A percentile compares a stretch with the other conserved stretches of the same genome.
Evolutionary conservation across 1,140 invertebrate genomes (phyloP).

Genomic region (Caenorhabditis remanei): DNA sequence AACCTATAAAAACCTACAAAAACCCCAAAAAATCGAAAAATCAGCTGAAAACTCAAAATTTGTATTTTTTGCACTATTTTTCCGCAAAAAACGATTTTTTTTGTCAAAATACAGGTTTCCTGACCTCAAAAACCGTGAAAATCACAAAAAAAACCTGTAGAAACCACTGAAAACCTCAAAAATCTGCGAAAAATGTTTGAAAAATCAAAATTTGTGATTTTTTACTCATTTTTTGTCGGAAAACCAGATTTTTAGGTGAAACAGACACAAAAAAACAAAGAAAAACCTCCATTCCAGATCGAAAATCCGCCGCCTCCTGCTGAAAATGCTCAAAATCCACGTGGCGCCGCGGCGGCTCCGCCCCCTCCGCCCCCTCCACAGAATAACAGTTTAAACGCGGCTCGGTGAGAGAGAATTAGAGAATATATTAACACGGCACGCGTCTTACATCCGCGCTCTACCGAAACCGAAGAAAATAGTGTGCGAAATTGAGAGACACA

Average conservation of each 20-base stretch:
- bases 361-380: background rate
- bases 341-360: background rate
- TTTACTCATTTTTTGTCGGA: background rate
- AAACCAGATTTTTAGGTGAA: background rate
- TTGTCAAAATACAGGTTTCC: too few relatives aligned
- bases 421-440: too few relatives aligned
- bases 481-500: background rate
- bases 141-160: too few relatives aligned
- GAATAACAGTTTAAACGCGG: slow-evolving; percentile 27
- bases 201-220: background rate
- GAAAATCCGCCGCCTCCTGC: background rate
- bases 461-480: too few relatives aligned
- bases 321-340: background rate
- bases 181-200: too few relatives aligned
- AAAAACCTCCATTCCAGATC: background rate
- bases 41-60: background rate
- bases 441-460: too few relatives aligned
- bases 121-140: too few relatives aligned
- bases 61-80: too few relatives aligned
- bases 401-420: slow-evolving; percentile 10
- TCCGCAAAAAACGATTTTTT: too few relatives aligned
- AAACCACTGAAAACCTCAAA: background rate
- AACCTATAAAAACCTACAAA: background rate
- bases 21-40: background rate
- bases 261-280: background rate